Conservation (phyloP, 2,797 vertebrate species). For the Ibycter americanus region DNA sequence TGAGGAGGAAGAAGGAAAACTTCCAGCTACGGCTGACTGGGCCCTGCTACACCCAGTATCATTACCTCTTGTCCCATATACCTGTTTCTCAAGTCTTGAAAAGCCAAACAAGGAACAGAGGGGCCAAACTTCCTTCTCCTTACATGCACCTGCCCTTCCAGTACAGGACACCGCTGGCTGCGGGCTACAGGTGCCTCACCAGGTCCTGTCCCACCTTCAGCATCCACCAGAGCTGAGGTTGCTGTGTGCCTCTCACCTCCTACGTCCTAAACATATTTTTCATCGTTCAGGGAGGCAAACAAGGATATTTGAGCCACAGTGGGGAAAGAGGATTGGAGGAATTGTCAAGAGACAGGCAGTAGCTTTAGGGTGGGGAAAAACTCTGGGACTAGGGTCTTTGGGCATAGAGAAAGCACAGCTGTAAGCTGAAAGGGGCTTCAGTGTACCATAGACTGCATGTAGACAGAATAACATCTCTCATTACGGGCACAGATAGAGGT, state of each 20-base stretch:
- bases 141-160: neutral
- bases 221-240: neutral
- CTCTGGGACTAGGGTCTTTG: neutral
- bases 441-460: accelerated
- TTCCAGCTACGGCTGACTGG: neutral
- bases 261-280: neutral
- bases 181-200: neutral
- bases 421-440: neutral
- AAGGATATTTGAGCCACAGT: neutral
- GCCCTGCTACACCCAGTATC: neutral
- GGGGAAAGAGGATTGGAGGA: neutral
- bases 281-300: neutral
- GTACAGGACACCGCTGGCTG: accelerated
- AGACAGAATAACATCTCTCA: neutral
- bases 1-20: neutral
- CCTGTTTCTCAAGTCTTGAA: neutral
- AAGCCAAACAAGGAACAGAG: neutral
- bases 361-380: neutral
- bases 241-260: neutral
- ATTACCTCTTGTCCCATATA: neutral
- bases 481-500: neutral
- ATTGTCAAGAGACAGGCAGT: neutral
- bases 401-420: neutral
- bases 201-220: neutral
- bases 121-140: neutral